These are phyloP conservation scores for Colletes gigas DNA, from an alignment of 1,140 invertebrate species.

Conservation along the genomic window DNA sequence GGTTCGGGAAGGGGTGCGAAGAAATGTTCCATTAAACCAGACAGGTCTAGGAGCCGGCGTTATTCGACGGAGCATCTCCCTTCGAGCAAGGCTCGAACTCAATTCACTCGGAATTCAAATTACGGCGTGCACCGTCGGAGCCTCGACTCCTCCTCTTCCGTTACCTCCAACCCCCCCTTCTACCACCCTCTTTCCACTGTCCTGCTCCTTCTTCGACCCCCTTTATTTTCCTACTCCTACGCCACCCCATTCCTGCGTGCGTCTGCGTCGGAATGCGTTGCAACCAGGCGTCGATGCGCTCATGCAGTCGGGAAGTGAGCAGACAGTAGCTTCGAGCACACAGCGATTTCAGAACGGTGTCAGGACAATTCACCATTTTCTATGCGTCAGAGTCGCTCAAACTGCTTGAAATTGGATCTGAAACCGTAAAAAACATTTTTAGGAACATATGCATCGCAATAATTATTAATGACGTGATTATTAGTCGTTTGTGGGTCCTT, in stretches of 20 bases:
- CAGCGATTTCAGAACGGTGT: not conserved
- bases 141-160: conserved; percentile 44
- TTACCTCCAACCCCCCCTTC: conserved; percentile 28
- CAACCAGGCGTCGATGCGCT: conserved; percentile 34
- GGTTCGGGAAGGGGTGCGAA: not conserved
- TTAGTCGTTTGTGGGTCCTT: too few species aligned
- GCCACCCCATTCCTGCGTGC: conserved; percentile 44
- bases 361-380: not conserved
- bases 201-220: not conserved
- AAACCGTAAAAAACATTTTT: too few species aligned
- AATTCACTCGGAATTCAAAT: conserved; percentile 74
- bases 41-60: conserved; percentile 46
- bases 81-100: conserved; percentile 64
- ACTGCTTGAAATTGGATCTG: too few species aligned
- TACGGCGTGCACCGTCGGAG: conserved; percentile 53
- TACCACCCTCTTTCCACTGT: not conserved
- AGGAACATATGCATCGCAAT: too few species aligned
- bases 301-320: conserved; percentile 25
- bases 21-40: conserved; percentile 50
- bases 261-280: conserved; percentile 51
- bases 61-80: conserved; percentile 63
- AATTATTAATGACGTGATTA: too few species aligned
- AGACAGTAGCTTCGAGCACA: not conserved
- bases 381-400: too few species aligned
- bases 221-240: conserved; percentile 38